phyloP scores from a whole-genome alignment of 2,797 vertebrate genomes.

The Chloroceryle inda region DNA sequence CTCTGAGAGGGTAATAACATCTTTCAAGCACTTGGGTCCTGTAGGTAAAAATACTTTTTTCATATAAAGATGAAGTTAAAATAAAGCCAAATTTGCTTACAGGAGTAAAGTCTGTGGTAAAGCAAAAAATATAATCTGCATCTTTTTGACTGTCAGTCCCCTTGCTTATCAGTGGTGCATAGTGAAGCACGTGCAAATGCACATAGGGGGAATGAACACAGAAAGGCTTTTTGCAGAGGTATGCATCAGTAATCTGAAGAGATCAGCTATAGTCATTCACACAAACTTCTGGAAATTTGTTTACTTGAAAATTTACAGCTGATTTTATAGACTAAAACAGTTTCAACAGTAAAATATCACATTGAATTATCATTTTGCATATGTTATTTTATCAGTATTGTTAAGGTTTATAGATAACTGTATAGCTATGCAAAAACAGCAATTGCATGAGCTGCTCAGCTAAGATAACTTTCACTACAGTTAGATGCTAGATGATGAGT shows the following conservation, averaged over 20 bases:
- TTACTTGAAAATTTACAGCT: background rate
- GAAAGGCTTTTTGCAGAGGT: background rate
- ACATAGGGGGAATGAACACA: background rate
- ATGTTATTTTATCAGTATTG: background rate
- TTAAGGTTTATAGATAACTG: background rate
- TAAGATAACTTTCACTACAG: background rate
- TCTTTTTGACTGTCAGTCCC: background rate
- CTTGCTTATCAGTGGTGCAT: background rate
- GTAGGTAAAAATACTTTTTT: background rate
- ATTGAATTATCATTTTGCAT: background rate
- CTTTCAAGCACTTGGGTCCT: background rate
- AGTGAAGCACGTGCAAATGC: background rate
- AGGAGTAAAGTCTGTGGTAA: background rate
- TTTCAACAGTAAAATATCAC: background rate
- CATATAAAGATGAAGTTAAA: background rate
- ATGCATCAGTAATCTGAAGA: background rate
- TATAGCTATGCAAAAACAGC: background rate
- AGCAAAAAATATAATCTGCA: background rate
- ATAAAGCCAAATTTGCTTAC: background rate
- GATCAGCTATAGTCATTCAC: background rate
- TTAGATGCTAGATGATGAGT: background rate
- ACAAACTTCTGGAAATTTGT: background rate
- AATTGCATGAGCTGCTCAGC: background rate
- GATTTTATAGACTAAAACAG: background rate
- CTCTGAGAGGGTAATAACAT: background rate